Evolutionary conservation across 2,888 invertebrate species (phyloP), one percentile per base, ranked within the genome.

Genomic region (Deilephila porcellus): DNA sequence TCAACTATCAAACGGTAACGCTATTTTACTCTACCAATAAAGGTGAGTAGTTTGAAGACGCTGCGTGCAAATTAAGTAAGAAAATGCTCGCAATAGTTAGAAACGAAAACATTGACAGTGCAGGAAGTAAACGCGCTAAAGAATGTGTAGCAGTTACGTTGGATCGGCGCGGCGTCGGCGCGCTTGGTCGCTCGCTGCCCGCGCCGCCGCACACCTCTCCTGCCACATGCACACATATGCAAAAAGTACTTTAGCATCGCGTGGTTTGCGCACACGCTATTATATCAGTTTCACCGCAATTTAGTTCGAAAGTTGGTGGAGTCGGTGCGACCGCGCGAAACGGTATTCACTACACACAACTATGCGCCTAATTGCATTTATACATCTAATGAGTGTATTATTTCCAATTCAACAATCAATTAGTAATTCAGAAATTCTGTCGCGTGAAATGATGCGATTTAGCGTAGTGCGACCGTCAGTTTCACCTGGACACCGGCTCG

Each of bases 341-440:
- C 93, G 90, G 85, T 86, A 89, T 89, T 88, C 86, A 85, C 85
- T 80, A 75, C 81, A 82, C 81, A 82, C 85, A 87, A 88, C 84
- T 91, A 92, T 91, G 90, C 90, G 84, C 81, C 86, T 92, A 92
- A 92, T 92, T 92, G 87, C 90, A 88, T 86, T 87, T 85, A 87
- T 82, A 87, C 83, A 83, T 85, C 83, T 89, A 90, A 90, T 86
- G 82, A 87, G 88, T 86, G 83, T 85, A 87, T 86, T 88, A 84
- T 88, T 89, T 89, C 87, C 82, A 80, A 90, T 86, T 84, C 83
- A 86, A 83, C 83, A 83, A 88, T 85, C 80, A 86, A 88, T 88
- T 86, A 83, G 75, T 80, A 78, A 84, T 83, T 85, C 84, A 85
- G 75, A 70, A 75, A 86, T 85, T 85, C 84, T 86, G 83, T 88